phyloP scores from a whole-genome alignment of 1,140 invertebrate genomes.

The Trypoxylus dichotomus region DNA sequence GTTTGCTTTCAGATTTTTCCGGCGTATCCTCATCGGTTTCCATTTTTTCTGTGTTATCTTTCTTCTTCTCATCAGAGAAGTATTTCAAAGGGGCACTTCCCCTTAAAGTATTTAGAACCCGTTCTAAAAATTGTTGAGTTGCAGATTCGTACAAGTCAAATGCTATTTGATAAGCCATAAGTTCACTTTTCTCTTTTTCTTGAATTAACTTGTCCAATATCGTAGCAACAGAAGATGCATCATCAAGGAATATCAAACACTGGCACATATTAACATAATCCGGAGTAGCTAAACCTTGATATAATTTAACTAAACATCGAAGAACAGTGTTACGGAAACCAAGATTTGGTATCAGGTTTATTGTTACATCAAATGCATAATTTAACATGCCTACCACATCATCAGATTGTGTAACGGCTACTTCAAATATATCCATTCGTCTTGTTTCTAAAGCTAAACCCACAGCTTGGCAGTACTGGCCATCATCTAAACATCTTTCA shows the following conservation, averaged over 20 bases:
- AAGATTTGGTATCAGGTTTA: conserved; percentile 93
- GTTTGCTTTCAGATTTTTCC: conserved; percentile 53
- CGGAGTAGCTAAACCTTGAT: conserved; percentile 81
- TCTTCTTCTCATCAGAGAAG: conserved; percentile 70
- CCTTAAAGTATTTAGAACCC: conserved; percentile 82
- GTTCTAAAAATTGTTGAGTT: conserved; percentile 93
- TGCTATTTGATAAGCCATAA: conserved; percentile 99
- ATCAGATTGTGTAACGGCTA: conserved; percentile 88
- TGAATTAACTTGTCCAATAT: conserved; percentile 87
- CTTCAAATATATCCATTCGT: conserved; percentile 94
- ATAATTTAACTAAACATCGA: conserved; percentile 85
- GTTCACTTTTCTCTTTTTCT: conserved; percentile 68
- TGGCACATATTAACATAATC: conserved; percentile 97
- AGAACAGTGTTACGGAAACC: conserved; percentile 90
- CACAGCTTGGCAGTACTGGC: conserved; percentile 90
- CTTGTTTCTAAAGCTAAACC: conserved; percentile 94
- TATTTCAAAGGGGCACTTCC: conserved; percentile 83
- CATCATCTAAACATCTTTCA: conserved; percentile 90
- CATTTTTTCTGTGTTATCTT: conserved; percentile 59
- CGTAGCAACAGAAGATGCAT: conserved; percentile 87
- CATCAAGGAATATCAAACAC: conserved; percentile 94
- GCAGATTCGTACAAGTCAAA: conserved; percentile 99
- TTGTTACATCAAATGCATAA: conserved; percentile 87
- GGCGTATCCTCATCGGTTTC: conserved; percentile 40
- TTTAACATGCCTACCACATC: conserved; percentile 88